Percentiles rank a stretch among this genome's conserved stretches.
These are phyloP conservation scores for Avahi laniger DNA, from an alignment of 2,797 vertebrate species.

Conservation along the genomic window DNA sequence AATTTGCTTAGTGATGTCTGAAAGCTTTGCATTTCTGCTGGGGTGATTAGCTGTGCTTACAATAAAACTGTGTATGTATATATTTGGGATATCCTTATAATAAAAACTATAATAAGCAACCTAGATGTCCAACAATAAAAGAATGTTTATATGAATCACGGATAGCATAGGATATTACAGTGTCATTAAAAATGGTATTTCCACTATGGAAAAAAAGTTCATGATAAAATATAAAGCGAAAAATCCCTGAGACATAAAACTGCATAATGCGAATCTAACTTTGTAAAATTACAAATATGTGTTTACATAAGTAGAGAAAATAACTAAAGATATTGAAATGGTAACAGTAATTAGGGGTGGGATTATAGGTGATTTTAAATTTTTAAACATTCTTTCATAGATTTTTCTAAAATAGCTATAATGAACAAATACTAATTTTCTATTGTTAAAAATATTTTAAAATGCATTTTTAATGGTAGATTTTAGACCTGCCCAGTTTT, in stretches of 20 bases:
- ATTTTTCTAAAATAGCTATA: not conserved
- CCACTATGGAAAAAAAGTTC: not conserved
- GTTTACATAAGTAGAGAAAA: not conserved
- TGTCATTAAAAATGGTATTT: not conserved
- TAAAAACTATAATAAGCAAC: not conserved
- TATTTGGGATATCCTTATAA: not conserved
- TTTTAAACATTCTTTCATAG: not conserved
- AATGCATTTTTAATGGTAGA: not conserved
- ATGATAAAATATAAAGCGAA: not conserved
- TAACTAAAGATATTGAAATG: not conserved
- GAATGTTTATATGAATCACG: not conserved
- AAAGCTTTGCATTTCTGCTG: not conserved
- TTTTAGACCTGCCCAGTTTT: not conserved
- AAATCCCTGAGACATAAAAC: not conserved
- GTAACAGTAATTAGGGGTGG: not conserved
- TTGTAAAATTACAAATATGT: not conserved
- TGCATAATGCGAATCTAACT: not conserved
- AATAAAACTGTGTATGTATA: not conserved
- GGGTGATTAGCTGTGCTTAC: not conserved
- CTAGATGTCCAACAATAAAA: not conserved
- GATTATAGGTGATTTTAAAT: not conserved
- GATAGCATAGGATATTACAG: not conserved
- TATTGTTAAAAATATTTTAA: not conserved
- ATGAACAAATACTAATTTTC: not conserved
- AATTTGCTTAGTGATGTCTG: not conserved